These are phyloP conservation scores for Amblyjoppa proteus DNA, from an alignment of 2,888 invertebrate genomes.

Conservation along the genomic window DNA sequence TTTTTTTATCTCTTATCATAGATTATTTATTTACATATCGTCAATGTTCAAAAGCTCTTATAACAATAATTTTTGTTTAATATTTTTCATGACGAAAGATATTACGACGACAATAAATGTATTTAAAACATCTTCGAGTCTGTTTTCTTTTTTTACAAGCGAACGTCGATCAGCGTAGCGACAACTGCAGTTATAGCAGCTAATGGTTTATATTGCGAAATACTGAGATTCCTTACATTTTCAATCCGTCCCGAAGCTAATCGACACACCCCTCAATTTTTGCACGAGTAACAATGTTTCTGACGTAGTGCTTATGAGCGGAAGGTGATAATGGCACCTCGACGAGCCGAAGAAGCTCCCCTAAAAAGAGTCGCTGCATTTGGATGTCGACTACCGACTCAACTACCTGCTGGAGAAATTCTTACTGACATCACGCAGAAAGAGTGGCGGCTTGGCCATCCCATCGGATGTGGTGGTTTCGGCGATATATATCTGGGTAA, in stretches of 20 bases:
- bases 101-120: neutral
- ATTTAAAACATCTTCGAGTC: neutral
- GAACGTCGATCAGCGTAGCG: neutral
- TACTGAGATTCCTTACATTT: neutral
- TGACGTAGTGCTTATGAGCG: constrained; percentile 19
- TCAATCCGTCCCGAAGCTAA: neutral
- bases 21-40: no score
- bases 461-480: constrained; percentile 96
- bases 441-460: constrained; percentile 94
- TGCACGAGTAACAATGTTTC: neutral
- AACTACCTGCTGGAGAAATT: constrained; percentile 89
- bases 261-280: neutral
- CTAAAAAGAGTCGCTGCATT: constrained; percentile 82
- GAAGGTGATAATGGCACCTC: constrained; percentile 78
- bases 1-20: no score
- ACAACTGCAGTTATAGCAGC: neutral
- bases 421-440: constrained; percentile 93
- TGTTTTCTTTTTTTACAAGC: neutral
- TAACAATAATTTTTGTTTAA: neutral
- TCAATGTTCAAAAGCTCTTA: no score
- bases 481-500: constrained; percentile 95
- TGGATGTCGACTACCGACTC: constrained; percentile 84
- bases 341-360: constrained; percentile 79
- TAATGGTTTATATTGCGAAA: neutral
- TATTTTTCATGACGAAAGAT: neutral